These are phyloP conservation scores for Drosophila meridionalis DNA, from an alignment of 2,888 invertebrate species.

Conservation along the genomic window DNA sequence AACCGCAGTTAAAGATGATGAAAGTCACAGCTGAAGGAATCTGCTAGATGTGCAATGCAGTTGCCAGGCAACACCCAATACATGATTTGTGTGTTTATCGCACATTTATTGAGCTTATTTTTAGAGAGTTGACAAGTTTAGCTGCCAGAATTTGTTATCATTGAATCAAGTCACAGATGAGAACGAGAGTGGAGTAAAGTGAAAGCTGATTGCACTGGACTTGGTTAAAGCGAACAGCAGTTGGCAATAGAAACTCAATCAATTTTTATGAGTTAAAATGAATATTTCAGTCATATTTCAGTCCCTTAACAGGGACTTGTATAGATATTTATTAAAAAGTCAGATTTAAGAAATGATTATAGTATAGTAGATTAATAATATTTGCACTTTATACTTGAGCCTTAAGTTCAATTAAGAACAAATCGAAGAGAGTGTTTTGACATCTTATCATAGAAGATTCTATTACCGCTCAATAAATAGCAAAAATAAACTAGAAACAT, in stretches of 20 bases:
- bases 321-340: too few species aligned
- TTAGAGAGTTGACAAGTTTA: background rate
- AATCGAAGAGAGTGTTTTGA: too few species aligned
- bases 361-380: too few species aligned
- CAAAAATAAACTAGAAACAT: too few species aligned
- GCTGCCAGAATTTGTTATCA: conserved; percentile 8
- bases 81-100: background rate
- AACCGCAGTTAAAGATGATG: conserved; percentile 3
- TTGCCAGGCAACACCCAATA: conserved; percentile 2
- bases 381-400: too few species aligned
- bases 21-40: conserved; percentile 3
- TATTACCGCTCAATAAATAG: too few species aligned
- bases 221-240: background rate
- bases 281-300: too few species aligned
- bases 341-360: too few species aligned
- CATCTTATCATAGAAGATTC: too few species aligned
- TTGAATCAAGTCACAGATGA: background rate
- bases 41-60: background rate
- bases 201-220: conserved; percentile 2
- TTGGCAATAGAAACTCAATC: background rate
- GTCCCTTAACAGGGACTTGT: too few species aligned
- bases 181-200: background rate
- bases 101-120: conserved; percentile 5
- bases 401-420: too few species aligned
- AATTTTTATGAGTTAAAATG: background rate